phyloP scores from a whole-genome alignment of 1,140 invertebrate genomes.

The Eriosoma lanigerum region DNA sequence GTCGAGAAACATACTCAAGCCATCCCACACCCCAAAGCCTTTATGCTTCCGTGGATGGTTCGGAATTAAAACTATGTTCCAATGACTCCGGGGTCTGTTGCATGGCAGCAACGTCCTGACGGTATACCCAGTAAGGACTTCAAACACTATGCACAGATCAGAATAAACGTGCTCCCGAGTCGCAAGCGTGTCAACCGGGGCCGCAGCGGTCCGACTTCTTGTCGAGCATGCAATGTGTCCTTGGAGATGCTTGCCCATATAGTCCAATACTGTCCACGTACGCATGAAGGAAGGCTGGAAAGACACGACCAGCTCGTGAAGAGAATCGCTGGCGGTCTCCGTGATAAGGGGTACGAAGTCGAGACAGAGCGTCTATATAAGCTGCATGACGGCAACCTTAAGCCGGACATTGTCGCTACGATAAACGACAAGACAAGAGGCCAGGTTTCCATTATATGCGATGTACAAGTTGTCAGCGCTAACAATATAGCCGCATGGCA shows the following conservation, averaged over 20 bases:
- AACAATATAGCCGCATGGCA: neutral
- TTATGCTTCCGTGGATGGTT: neutral
- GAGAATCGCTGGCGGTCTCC: neutral
- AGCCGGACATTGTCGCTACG: constrained; percentile 1
- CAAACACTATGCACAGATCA: neutral
- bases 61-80: neutral
- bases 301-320: neutral
- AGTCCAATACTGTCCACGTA: neutral
- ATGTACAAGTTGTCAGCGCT: neutral
- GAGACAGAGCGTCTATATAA: neutral
- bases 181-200: neutral
- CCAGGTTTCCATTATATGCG: neutral
- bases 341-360: neutral
- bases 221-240: neutral
- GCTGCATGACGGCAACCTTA: neutral
- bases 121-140: neutral
- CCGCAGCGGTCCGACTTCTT: accelerated
- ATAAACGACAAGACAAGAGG: neutral
- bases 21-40: neutral
- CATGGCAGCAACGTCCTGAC: neutral
- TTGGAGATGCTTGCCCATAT: neutral
- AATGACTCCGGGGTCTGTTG: neutral
- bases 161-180: neutral
- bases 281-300: neutral
- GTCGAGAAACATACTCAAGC: neutral